These are phyloP conservation scores for Sisor rabdophorus DNA, from an alignment of 2,113 vertebrate genomes.

Conservation along the genomic window DNA sequence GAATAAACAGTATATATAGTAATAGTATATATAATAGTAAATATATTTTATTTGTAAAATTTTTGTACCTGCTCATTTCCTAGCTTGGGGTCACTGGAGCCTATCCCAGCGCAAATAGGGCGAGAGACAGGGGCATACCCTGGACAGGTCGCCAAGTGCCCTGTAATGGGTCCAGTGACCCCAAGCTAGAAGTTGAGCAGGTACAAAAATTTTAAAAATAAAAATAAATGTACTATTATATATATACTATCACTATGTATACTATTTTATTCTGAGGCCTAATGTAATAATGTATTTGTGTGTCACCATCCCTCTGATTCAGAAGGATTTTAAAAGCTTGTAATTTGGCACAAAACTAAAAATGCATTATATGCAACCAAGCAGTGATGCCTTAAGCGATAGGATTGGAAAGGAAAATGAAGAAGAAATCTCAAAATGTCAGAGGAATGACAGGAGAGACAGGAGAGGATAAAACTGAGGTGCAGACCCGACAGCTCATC, in stretches of 20 bases:
- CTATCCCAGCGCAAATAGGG: too few relatives aligned
- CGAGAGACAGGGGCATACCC: too few relatives aligned
- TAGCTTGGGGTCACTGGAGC: too few relatives aligned
- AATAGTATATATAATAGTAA: too few relatives aligned
- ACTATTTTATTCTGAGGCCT: conserved; percentile 4
- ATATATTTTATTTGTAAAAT: too few relatives aligned
- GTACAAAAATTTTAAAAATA: too few relatives aligned
- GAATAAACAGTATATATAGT: too few relatives aligned
- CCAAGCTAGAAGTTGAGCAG: too few relatives aligned
- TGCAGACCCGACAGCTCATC: conserved; percentile 60
- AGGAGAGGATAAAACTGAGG: conserved; percentile 61
- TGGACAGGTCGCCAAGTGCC: too few relatives aligned
- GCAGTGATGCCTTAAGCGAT: conserved; percentile 57
- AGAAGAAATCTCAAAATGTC: conserved; percentile 59
- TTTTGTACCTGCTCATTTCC: too few relatives aligned
- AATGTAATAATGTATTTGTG: conserved; percentile 42
- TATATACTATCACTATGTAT: neutral
- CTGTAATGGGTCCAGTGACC: too few relatives aligned
- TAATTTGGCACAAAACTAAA: conserved; percentile 54
- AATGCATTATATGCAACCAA: conserved; percentile 62
- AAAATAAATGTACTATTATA: too few relatives aligned
- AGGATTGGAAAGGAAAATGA: conserved; percentile 49
- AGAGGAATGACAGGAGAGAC: conserved; percentile 58
- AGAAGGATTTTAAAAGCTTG: conserved; percentile 62
- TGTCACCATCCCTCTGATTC: conserved; percentile 57